These are phyloP conservation scores for Xiphophorus couchianus DNA, from an alignment of 2,113 vertebrate genomes.

Conservation along the genomic window DNA sequence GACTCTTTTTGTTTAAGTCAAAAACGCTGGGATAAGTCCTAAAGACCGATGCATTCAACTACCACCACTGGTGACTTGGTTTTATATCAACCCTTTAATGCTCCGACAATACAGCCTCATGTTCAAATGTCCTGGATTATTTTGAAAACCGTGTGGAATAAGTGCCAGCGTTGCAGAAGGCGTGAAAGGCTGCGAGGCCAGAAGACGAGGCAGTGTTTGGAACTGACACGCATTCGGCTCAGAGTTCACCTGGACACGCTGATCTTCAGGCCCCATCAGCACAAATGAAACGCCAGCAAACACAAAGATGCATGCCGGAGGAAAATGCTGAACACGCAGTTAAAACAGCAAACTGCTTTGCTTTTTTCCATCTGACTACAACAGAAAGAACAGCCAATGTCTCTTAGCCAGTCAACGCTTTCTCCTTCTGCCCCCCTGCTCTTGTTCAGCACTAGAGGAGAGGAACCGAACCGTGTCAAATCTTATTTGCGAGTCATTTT, in stretches of 20 bases:
- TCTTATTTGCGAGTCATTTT: constrained; percentile 29
- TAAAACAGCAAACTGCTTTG: constrained; percentile 40
- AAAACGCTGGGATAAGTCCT: too few species aligned
- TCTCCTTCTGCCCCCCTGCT: not conserved
- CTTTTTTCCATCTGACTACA: constrained; percentile 25
- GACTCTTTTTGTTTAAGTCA: not conserved
- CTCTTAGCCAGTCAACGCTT: constrained; percentile 19
- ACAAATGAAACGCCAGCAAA: constrained; percentile 11
- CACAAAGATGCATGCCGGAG: constrained; percentile 9
- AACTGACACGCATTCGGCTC: not conserved
- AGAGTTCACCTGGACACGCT: not conserved
- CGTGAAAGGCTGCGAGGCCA: too few species aligned
- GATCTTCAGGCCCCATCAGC: constrained; percentile 16
- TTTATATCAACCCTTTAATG: not conserved
- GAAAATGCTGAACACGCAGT: constrained; percentile 35
- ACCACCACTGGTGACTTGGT: not conserved
- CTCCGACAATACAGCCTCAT: not conserved
- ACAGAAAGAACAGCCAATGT: constrained; percentile 9
- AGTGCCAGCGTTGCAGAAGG: not conserved
- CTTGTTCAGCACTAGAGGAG: not conserved
- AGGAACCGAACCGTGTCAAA: constrained; percentile 31
- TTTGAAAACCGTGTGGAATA: not conserved
- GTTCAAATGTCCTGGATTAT: not conserved
- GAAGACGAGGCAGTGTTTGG: too few species aligned
- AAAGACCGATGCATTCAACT: not conserved